phyloP scores from a whole-genome alignment of 2,113 vertebrate genomes.

The Egretta garzetta region DNA sequence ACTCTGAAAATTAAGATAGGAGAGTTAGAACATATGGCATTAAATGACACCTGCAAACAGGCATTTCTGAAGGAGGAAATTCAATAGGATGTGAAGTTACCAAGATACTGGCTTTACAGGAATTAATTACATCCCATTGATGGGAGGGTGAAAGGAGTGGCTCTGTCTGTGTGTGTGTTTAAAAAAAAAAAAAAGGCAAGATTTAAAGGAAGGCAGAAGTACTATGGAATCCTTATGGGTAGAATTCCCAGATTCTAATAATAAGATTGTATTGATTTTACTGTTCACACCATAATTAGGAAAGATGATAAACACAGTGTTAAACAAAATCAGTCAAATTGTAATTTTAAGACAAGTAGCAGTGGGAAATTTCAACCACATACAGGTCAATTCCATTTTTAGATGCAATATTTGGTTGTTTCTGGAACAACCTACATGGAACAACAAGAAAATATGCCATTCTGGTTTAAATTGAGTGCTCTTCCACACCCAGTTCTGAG shows the following conservation, averaged over 20 bases:
- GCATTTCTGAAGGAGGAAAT: neutral
- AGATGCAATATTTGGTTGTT: neutral
- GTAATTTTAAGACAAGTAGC: neutral
- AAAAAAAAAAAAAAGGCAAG: too few relatives aligned
- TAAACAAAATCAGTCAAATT: neutral
- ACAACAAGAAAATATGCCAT: neutral
- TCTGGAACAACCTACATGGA: neutral
- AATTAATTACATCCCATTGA: neutral
- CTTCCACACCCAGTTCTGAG: neutral
- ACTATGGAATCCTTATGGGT: neutral
- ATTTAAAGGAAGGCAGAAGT: neutral
- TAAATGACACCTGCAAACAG: neutral
- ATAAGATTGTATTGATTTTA: neutral
- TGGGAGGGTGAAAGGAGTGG: neutral
- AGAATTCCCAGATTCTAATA: neutral
- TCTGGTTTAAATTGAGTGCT: neutral
- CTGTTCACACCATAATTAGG: neutral
- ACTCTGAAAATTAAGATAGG: neutral
- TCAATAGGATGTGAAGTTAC: neutral
- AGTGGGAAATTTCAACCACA: neutral
- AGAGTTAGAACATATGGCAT: neutral
- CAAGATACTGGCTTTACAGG: neutral
- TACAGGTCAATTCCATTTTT: neutral
- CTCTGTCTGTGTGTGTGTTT: neutral
- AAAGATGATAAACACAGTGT: neutral